Evolutionary conservation across 2,797 vertebrate genomes (phyloP), one percentile per base, ranked within the genome.

Genomic region (Alosa sapidissima): DNA sequence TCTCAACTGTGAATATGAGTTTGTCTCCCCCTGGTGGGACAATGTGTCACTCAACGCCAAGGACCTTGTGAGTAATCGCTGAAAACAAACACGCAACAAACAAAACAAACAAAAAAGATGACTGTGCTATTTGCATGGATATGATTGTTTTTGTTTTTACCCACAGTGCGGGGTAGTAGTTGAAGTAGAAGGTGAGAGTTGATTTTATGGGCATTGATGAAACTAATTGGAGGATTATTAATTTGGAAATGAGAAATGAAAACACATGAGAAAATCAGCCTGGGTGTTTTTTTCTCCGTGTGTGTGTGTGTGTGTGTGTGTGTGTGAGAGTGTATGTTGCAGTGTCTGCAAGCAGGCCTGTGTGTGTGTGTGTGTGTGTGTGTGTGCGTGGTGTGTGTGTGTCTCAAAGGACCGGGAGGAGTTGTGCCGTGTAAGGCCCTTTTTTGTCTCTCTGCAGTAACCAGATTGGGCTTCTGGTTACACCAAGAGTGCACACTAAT

Each of bases 21-120:
- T 97, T 94, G 96, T 97, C 93, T 97, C 97, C 91, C 97, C 97
- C 89, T 97, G 97, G 97, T 97, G 97, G 97, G 96, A 97, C 92
- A 96, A 97, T 81, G 97, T 97, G 19, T 97, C 97, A 87, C 93
- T 96, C 86, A 97, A 97, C 84, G 97, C 97, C 89, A 97, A 97
- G 93, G 96, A 97, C 89, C 95, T 97, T 94, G 97, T 97, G 92
- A 95, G 96, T 94, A 41, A 81, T 84, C 24, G 7, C 13, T 33
- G 4, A 45, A 78, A 16, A 21, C 19, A 78, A 78, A 47, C 36
- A 21, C 5, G 54, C 51, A 75, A 45, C 36, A 33, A 72, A 3
- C 6, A 28, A n/a, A 65, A 24, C 58, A 62, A 68, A 33, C 28
- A 68, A 33, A 13, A 68, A 68, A 33, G 8, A 68, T n/a, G 58